phyloP scores from a whole-genome alignment of 1,140 invertebrate genomes.

The Cyclina sinensis region DNA sequence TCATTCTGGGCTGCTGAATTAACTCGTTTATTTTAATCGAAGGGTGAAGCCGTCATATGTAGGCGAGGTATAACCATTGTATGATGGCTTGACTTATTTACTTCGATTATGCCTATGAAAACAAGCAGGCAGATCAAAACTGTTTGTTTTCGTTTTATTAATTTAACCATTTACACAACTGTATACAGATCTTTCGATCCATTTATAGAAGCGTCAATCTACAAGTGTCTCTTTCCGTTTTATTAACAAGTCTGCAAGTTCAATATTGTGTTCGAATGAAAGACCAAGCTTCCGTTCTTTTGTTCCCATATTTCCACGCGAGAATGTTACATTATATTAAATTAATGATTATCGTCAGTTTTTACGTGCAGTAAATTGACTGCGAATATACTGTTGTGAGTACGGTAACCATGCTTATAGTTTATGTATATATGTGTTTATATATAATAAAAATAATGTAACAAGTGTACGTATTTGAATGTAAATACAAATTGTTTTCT shows the following conservation, averaged over 20 bases:
- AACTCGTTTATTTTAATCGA: no score
- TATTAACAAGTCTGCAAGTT: slow-evolving; percentile 19
- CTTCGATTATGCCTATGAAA: not conserved
- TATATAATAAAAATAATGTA: no score
- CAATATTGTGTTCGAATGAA: slow-evolving; percentile 20
- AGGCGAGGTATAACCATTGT: not conserved
- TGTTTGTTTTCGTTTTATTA: not conserved
- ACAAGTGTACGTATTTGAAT: no score
- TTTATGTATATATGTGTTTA: no score
- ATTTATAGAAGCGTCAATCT: not conserved
- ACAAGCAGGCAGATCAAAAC: not conserved
- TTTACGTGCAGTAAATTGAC: not conserved
- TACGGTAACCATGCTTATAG: no score
- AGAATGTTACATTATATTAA: not conserved
- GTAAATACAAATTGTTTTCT: no score
- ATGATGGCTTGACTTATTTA: not conserved
- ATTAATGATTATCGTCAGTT: not conserved
- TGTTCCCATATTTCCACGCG: slow-evolving; percentile 35
- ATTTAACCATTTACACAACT: not conserved
- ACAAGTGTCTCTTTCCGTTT: slow-evolving; percentile 30
- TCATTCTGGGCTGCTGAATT: not conserved
- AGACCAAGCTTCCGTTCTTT: slow-evolving; percentile 19
- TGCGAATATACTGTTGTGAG: no score
- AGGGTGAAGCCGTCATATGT: no score
- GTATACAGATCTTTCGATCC: slow-evolving; percentile 18